phyloP scores from a whole-genome alignment of 2,888 invertebrate species.

The Carpatolechia fugitivella region DNA sequence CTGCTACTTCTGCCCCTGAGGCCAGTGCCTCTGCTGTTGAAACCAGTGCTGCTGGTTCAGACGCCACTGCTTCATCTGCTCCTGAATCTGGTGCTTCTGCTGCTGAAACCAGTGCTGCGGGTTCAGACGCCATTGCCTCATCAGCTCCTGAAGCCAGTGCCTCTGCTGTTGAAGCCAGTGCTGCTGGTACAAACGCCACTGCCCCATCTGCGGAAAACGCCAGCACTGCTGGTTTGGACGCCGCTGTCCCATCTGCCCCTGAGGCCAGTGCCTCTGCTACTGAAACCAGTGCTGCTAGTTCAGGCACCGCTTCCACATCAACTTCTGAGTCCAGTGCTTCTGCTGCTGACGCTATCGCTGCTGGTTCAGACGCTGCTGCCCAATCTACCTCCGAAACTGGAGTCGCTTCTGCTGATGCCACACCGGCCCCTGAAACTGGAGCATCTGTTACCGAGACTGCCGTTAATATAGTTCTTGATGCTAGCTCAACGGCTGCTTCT shows the following conservation, averaged over 20 bases:
- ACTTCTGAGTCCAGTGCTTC: too few relatives aligned
- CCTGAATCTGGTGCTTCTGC: conserved; percentile 18
- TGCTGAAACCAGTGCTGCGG: conserved; percentile 27
- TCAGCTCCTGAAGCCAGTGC: not conserved
- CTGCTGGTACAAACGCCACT: not conserved
- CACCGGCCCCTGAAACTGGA: too few relatives aligned
- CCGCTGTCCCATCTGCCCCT: not conserved
- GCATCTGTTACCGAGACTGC: too few relatives aligned
- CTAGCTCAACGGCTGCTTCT: too few relatives aligned
- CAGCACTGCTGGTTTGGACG: not conserved
- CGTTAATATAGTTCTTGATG: too few relatives aligned
- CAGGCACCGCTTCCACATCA: too few relatives aligned
- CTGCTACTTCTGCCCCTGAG: not conserved
- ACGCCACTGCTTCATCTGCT: not conserved
- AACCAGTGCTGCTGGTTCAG: too few relatives aligned
- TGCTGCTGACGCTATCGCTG: too few relatives aligned
- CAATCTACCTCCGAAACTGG: too few relatives aligned
- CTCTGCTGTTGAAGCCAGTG: not conserved
- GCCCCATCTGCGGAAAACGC: not conserved
- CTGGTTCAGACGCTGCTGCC: too few relatives aligned
- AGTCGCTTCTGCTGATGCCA: too few relatives aligned
- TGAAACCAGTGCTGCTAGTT: too few relatives aligned
- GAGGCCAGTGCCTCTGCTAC: conserved; percentile 5
- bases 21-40: conserved; percentile 1
- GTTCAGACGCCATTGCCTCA: not conserved